Conservation (phyloP, 1,140 invertebrate genomes). For the Drosophila parabipectinata region DNA sequence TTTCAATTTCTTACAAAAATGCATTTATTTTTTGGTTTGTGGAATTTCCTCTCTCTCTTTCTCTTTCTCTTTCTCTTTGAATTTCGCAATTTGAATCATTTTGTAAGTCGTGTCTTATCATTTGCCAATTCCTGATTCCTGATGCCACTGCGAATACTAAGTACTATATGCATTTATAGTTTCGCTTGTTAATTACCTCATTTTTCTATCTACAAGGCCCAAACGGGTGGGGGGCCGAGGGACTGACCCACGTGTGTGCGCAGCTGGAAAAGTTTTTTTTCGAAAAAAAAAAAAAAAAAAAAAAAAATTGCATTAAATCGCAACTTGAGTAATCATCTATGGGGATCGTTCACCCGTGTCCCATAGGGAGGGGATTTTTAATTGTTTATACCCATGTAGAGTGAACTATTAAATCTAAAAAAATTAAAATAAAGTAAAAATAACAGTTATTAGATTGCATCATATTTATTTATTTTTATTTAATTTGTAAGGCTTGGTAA, state of each 20-base stretch:
- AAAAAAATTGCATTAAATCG: conserved; percentile 6
- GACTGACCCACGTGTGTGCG: conserved; percentile 17
- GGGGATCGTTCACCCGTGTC: conserved; percentile 15
- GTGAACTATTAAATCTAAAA: too few relatives aligned
- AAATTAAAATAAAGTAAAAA: too few relatives aligned
- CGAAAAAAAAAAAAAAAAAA: background rate
- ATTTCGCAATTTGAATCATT: conserved; percentile 38
- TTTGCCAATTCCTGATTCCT: conserved; percentile 28
- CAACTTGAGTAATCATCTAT: conserved; percentile 6
- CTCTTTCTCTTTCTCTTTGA: background rate
- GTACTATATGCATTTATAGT: conserved; percentile 11
- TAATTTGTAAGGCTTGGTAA: too few relatives aligned
- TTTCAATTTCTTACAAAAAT: background rate
- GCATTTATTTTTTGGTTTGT: background rate
- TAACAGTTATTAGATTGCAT: too few relatives aligned
- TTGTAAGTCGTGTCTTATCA: conserved; percentile 40
- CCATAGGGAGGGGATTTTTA: background rate
- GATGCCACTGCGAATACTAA: conserved; percentile 18
- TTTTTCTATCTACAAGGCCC: conserved; percentile 37
- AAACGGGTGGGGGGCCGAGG: conserved; percentile 5
- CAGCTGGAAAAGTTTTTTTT: conserved; percentile 30
- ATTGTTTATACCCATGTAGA: too few relatives aligned
- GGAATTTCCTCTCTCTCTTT: background rate
- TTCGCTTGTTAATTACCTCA: conserved; percentile 42
- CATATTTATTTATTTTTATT: background rate